Percentiles rank a stretch among this genome's conserved stretches.
phyloP scores from a whole-genome alignment of 2,113 vertebrate genomes.

The Meriones unguiculatus region DNA sequence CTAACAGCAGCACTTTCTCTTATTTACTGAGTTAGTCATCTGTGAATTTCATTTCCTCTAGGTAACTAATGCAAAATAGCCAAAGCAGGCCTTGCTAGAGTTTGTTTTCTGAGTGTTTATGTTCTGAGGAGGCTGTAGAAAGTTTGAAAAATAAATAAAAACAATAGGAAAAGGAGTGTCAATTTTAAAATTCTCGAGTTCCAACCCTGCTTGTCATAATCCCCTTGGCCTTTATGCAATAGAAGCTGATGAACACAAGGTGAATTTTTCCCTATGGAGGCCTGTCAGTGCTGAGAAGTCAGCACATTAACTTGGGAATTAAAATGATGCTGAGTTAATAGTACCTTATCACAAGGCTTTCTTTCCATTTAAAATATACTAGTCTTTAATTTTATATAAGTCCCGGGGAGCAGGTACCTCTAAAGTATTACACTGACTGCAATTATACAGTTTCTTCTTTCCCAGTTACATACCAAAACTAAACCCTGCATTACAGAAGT shows the following conservation, averaged over 20 bases:
- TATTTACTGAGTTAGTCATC: background rate
- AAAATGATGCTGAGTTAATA: background rate
- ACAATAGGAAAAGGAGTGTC: background rate
- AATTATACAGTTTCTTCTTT: background rate
- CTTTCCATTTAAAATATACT: background rate
- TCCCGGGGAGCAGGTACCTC: background rate
- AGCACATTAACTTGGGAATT: background rate
- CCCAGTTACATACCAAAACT: background rate
- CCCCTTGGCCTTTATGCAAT: background rate
- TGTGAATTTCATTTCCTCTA: background rate
- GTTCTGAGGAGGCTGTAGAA: background rate
- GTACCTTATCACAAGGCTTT: background rate
- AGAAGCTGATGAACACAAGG: background rate
- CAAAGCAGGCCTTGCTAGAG: background rate
- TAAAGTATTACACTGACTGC: background rate
- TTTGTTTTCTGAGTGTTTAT: constrained; percentile 3
- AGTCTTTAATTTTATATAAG: constrained; percentile 23
- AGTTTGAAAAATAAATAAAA: background rate
- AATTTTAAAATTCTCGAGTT: background rate
- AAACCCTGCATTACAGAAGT: background rate
- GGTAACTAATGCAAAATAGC: background rate
- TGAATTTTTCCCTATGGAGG: background rate
- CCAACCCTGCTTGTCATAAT: background rate
- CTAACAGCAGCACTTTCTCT: background rate
- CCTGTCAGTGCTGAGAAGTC: background rate